Evolutionary conservation across 2,113 vertebrate species (phyloP).

Genomic region (Periophthalmus modestus): DNA sequence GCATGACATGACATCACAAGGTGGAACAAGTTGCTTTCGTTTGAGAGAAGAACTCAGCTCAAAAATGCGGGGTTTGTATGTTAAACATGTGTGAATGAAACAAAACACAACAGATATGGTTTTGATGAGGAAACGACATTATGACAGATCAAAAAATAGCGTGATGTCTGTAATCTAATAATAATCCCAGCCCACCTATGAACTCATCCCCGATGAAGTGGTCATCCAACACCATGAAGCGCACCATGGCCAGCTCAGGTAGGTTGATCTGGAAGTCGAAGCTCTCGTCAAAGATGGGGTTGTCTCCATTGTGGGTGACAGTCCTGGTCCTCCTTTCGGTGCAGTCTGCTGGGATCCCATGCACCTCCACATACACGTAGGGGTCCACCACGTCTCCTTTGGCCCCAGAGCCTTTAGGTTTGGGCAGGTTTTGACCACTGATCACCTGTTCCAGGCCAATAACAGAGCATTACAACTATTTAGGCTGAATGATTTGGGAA

Average conservation of each 20-base stretch:
- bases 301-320: slow-evolving; percentile 89
- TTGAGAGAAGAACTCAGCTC: too few relatives aligned
- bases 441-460: slow-evolving; percentile 78
- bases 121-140: too few relatives aligned
- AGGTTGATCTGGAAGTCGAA: slow-evolving; percentile 96
- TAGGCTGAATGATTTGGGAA: neutral
- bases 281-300: slow-evolving; percentile 94
- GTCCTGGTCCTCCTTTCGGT: slow-evolving; percentile 93
- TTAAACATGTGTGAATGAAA: too few relatives aligned
- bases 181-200: slow-evolving; percentile 73
- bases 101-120: too few relatives aligned
- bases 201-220: slow-evolving; percentile 96
- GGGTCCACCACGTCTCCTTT: slow-evolving; percentile 95
- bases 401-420: slow-evolving; percentile 89
- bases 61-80: too few relatives aligned
- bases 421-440: slow-evolving; percentile 92
- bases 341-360: slow-evolving; percentile 93
- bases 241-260: slow-evolving; percentile 93
- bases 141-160: too few relatives aligned
- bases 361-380: slow-evolving; percentile 93
- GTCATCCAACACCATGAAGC: slow-evolving; percentile 93
- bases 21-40: too few relatives aligned
- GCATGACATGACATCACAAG: too few relatives aligned
- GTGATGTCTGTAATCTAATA: too few relatives aligned
- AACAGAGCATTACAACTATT: neutral